These are phyloP conservation scores for Mus spretus DNA, from an alignment of 2,797 vertebrate species.

Conservation along the genomic window DNA sequence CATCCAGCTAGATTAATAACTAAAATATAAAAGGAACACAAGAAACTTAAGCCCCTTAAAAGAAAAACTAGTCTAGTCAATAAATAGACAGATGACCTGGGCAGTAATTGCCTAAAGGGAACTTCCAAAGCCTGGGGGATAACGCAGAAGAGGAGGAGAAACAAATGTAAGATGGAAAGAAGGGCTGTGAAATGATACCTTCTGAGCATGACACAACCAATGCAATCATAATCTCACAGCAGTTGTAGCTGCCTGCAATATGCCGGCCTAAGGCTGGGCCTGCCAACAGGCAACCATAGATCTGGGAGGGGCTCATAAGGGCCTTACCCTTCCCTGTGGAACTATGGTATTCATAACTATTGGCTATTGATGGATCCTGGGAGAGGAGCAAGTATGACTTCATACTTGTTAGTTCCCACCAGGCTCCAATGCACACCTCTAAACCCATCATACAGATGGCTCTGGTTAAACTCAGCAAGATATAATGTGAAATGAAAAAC, in stretches of 20 bases:
- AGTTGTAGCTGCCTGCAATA: not conserved
- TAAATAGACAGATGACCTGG: not conserved
- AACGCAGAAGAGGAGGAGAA: not conserved
- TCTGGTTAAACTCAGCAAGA: not conserved
- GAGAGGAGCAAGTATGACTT: not conserved
- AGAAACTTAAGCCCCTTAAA: not conserved
- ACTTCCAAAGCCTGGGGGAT: not conserved
- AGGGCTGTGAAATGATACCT: not conserved
- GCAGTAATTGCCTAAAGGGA: not conserved
- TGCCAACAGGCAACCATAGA: not conserved
- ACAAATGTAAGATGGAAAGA: not conserved
- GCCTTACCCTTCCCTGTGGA: not conserved
- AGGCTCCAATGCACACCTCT: not conserved
- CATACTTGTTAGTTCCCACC: not conserved
- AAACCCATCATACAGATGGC: not conserved
- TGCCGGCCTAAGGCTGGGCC: not conserved
- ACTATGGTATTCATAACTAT: not conserved
- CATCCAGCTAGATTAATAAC: not conserved
- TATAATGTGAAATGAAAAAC: not conserved
- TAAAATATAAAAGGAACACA: not conserved
- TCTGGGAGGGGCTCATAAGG: not conserved
- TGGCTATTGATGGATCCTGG: not conserved
- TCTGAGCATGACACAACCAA: not conserved
- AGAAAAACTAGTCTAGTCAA: not conserved
- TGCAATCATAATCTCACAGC: not conserved